phyloP scores from a whole-genome alignment of 2,797 vertebrate genomes.

The Tragelaphus oryx region DNA sequence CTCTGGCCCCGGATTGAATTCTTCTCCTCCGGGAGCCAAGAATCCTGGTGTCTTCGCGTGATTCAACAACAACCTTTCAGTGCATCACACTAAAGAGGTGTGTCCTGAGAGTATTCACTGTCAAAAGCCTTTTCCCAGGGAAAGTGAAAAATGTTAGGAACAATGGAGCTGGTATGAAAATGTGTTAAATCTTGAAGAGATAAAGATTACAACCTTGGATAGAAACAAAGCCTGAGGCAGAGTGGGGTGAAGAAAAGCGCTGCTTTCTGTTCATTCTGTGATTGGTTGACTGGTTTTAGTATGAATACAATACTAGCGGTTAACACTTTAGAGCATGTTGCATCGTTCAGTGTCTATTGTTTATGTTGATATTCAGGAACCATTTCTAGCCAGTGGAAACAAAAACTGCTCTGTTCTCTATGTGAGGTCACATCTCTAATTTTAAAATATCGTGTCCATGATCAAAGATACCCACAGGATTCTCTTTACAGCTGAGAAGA shows the following conservation, averaged over 20 bases:
- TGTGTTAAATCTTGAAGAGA: not conserved
- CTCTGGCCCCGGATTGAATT: too few relatives aligned
- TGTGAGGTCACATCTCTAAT: not conserved
- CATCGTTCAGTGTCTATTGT: not conserved
- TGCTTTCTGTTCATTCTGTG: not conserved
- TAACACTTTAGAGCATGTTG: not conserved
- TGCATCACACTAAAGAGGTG: fast-evolving
- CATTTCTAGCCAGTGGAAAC: not conserved
- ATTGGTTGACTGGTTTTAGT: not conserved
- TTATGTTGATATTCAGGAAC: not conserved
- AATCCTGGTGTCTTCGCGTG: too few relatives aligned
- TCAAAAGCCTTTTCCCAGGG: not conserved
- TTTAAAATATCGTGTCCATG: constrained; percentile 22
- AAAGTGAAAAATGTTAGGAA: not conserved
- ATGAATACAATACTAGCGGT: not conserved
- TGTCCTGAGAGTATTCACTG: not conserved
- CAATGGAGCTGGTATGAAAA: not conserved
- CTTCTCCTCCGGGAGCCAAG: too few relatives aligned
- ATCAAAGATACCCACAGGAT: not conserved
- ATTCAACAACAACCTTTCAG: too few relatives aligned
- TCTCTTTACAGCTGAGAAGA: not conserved
- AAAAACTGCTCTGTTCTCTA: not conserved
- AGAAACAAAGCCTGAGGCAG: not conserved
- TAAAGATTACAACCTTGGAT: not conserved
- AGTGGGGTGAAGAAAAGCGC: not conserved